Conservation (phyloP, 2,888 invertebrate species). For the Cryptophagus acutangulus region DNA sequence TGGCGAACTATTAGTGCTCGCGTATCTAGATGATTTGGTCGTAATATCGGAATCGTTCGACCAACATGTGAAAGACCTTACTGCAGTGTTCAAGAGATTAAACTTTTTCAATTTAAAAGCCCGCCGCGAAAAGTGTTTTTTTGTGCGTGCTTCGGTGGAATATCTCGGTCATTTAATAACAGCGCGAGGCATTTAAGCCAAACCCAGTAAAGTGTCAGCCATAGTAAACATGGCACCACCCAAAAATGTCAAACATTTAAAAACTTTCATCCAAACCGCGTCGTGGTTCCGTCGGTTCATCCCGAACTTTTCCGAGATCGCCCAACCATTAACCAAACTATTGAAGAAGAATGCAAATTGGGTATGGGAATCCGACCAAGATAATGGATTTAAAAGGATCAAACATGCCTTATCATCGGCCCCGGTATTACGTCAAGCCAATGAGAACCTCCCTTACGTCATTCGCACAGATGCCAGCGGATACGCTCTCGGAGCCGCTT, state of each 20-base stretch:
- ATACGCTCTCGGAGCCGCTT: conserved; percentile 29
- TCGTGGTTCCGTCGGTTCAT: conserved; percentile 22
- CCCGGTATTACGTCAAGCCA: conserved; percentile 31
- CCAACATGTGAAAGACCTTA: conserved; percentile 27
- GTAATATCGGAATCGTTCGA: conserved; percentile 27
- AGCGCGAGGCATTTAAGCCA: conserved; percentile 22
- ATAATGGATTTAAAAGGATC: conserved; percentile 23
- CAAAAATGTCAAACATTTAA: conserved; percentile 20
- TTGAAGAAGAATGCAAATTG: conserved; percentile 17
- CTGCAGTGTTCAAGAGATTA: conserved; percentile 26
- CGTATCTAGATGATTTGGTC: conserved; percentile 41
- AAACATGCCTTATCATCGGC: conserved; percentile 17
- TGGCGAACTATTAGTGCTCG: no score
- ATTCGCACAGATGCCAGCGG: conserved; percentile 33
- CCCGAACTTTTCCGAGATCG: conserved; percentile 19
- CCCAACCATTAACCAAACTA: conserved; percentile 22
- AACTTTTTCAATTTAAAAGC: conserved; percentile 20
- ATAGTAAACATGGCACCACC: conserved; percentile 18
- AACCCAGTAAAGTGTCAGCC: conserved; percentile 17
- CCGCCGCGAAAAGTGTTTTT: conserved; percentile 24
- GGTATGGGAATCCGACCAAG: conserved; percentile 17
- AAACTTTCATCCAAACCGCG: conserved; percentile 23
- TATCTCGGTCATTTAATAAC: conserved; percentile 23
- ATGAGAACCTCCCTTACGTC: conserved; percentile 29
- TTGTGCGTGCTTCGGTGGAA: conserved; percentile 20